Evolutionary conservation across 1,140 invertebrate species (phyloP).

Genomic region (Propsilocerus akamusi): DNA sequence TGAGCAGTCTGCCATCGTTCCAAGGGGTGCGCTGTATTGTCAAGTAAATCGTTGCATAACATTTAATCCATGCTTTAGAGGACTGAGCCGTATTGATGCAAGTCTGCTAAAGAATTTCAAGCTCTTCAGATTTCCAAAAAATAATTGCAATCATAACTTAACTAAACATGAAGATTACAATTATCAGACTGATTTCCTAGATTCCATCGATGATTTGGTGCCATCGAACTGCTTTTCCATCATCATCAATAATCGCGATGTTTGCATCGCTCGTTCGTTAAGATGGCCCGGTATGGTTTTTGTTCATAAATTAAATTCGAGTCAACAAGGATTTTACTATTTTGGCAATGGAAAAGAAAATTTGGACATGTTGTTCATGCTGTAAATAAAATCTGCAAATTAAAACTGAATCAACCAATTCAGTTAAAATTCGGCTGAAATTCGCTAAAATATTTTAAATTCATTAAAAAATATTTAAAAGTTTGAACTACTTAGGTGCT

Average conservation of each 20-base stretch:
- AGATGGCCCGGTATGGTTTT: slow-evolving; percentile 58
- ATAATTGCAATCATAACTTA: slow-evolving; percentile 52
- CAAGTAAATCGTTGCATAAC: slow-evolving; percentile 38
- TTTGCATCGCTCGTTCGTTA: slow-evolving; percentile 40
- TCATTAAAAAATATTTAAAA: too few relatives aligned
- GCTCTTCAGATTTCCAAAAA: slow-evolving; percentile 39
- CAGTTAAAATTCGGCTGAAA: too few relatives aligned
- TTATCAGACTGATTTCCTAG: slow-evolving; percentile 56
- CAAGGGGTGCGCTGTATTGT: slow-evolving; percentile 49
- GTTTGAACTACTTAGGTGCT: too few relatives aligned
- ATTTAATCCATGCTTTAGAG: slow-evolving; percentile 45
- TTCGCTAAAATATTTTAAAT: too few relatives aligned
- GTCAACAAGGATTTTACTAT: slow-evolving; percentile 48
- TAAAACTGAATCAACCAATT: too few relatives aligned
- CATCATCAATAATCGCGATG: slow-evolving; percentile 30
- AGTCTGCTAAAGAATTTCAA: slow-evolving; percentile 42
- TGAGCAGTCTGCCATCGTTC: slow-evolving; percentile 45
- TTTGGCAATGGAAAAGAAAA: slow-evolving; percentile 52
- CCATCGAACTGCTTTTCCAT: slow-evolving; percentile 14
- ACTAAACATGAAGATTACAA: slow-evolving; percentile 52
- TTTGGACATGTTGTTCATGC: slow-evolving; percentile 51
- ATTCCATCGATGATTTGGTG: slow-evolving; percentile 35
- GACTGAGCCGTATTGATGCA: slow-evolving; percentile 35
- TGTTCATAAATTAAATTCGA: slow-evolving; percentile 44
- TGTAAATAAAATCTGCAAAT: too few relatives aligned